phyloP scores from a whole-genome alignment of 2,797 vertebrate genomes.

The Melanotaenia maccullochi region DNA sequence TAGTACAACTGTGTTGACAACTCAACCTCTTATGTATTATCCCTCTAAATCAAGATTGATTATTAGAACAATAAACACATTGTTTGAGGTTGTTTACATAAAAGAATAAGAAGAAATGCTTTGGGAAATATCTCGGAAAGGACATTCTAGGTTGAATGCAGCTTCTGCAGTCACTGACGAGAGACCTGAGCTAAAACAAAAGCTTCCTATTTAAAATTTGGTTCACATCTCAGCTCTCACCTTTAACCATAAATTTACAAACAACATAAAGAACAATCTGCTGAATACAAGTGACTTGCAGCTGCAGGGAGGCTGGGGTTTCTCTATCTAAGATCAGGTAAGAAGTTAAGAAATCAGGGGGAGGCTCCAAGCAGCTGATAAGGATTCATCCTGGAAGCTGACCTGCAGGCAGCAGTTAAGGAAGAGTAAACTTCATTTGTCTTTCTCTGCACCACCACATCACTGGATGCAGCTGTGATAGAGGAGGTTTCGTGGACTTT shows the following conservation, averaged over 20 bases:
- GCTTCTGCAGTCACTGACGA: no score
- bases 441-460: slow-evolving; percentile 25
- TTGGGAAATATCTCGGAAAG: no score
- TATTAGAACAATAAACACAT: no score
- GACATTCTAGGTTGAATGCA: no score
- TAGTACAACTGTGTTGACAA: background rate
- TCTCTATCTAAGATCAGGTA: background rate
- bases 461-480: slow-evolving; percentile 19
- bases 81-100: no score
- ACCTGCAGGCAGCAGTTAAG: background rate
- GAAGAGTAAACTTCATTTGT: slow-evolving; percentile 10
- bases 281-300: background rate
- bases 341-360: background rate
- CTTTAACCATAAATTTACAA: background rate
- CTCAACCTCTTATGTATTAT: background rate
- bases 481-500: slow-evolving; percentile 19
- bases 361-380: background rate
- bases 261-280: background rate
- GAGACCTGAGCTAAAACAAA: background rate
- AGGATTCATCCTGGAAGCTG: background rate
- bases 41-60: background rate
- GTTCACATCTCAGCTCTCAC: background rate
- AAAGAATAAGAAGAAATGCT: no score
- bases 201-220: background rate
- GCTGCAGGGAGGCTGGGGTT: no score